Evolutionary conservation across 1,140 invertebrate genomes (phyloP).

Genomic region (Chrysopa pallens): DNA sequence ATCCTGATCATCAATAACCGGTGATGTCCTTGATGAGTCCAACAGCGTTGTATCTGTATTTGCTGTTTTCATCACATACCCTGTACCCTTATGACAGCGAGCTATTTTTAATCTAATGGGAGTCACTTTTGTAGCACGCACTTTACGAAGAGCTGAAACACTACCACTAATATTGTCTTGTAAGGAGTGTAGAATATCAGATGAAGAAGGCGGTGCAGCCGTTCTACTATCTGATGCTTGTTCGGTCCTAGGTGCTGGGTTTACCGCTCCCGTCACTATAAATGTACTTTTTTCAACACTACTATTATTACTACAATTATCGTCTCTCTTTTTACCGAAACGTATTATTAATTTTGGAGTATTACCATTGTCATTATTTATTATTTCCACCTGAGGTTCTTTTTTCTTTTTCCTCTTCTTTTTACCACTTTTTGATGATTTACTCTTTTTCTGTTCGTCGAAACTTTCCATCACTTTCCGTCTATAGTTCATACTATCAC

Average conservation of each 20-base stretch:
- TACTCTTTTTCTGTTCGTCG: slow-evolving; percentile 40
- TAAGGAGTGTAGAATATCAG: slow-evolving; percentile 18
- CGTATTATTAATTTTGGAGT: slow-evolving; percentile 51
- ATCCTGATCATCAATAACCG: slow-evolving; percentile 1
- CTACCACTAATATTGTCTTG: slow-evolving; percentile 10
- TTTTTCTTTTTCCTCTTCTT: slow-evolving; percentile 47
- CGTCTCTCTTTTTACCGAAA: slow-evolving; percentile 21
- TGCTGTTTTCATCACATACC: slow-evolving; percentile 36
- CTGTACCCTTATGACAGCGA: slow-evolving; percentile 51
- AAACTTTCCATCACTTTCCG: slow-evolving; percentile 65
- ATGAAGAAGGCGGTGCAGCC: slow-evolving; percentile 12
- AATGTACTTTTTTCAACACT: slow-evolving; percentile 7
- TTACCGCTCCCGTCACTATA: slow-evolving; percentile 9
- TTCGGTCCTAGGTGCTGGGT: slow-evolving; percentile 24
- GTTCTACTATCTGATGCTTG: slow-evolving; percentile 7
- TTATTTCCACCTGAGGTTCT: slow-evolving; percentile 34
- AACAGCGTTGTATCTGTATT: background rate
- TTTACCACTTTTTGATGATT: slow-evolving; percentile 39
- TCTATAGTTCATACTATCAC: slow-evolving; percentile 77
- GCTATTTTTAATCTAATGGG: slow-evolving; percentile 69
- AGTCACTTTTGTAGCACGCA: slow-evolving; percentile 44
- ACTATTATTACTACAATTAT: slow-evolving; percentile 16
- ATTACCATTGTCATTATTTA: slow-evolving; percentile 34
- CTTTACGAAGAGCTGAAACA: slow-evolving; percentile 28
- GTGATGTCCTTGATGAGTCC: slow-evolving; percentile 1